A percentile compares a stretch with the other conserved stretches of the same genome.
These are phyloP conservation scores for Lissocephala sabroskyi DNA, from an alignment of 2,888 invertebrate genomes.

Conservation along the genomic window DNA sequence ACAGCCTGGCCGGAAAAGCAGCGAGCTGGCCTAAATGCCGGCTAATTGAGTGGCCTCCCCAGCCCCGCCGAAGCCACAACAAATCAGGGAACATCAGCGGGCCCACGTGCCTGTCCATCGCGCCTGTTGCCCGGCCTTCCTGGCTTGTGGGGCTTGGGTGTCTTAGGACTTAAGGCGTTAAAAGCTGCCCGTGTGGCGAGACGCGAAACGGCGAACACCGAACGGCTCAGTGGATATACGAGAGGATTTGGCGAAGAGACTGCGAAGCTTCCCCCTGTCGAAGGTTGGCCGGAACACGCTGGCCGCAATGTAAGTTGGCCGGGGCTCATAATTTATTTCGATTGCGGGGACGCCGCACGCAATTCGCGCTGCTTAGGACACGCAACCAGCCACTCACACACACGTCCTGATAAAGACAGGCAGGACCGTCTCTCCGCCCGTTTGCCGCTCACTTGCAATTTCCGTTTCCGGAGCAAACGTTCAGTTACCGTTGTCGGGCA, in stretches of 20 bases:
- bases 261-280: too few relatives aligned
- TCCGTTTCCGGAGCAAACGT: conserved; percentile 40
- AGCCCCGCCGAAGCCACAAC: conserved; percentile 48
- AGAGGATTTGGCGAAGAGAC: too few relatives aligned
- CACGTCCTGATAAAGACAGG: conserved; percentile 13
- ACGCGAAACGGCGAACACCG: conserved; percentile 39
- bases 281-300: not conserved
- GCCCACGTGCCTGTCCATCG: too few relatives aligned
- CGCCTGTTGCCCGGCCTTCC: too few relatives aligned
- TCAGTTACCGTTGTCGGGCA: conserved; percentile 50
- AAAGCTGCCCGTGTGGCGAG: too few relatives aligned
- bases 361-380: conserved; percentile 50
- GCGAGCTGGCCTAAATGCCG: conserved; percentile 11
- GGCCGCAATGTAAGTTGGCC: conserved; percentile 46
- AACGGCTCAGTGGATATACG: too few relatives aligned
- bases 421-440: too few relatives aligned
- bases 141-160: too few relatives aligned
- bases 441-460: too few relatives aligned
- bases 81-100: too few relatives aligned
- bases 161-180: not conserved
- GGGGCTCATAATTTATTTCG: conserved; percentile 64
- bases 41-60: conserved; percentile 27
- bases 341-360: conserved; percentile 59
- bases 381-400: conserved; percentile 17
- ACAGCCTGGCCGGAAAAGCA: too few relatives aligned